Evolutionary conservation across 2,888 invertebrate genomes (phyloP).

Genomic region (Boloria selene): DNA sequence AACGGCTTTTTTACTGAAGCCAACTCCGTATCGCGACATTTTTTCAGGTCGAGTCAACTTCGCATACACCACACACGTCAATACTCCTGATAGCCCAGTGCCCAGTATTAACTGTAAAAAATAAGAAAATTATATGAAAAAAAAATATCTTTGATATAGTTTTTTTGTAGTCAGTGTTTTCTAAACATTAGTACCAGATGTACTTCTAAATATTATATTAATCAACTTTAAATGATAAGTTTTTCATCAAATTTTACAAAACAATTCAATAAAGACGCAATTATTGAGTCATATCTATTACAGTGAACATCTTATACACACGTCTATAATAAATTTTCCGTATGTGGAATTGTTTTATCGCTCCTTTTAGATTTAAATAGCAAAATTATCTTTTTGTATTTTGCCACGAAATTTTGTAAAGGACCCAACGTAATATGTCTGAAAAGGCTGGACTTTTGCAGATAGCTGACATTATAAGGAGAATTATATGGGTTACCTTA

Average conservation of each 20-base stretch:
- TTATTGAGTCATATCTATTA: too few relatives aligned
- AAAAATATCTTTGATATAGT: not conserved
- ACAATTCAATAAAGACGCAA: too few relatives aligned
- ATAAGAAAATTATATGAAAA: not conserved
- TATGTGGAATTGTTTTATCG: too few relatives aligned
- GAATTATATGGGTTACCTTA: too few relatives aligned
- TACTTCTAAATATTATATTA: too few relatives aligned
- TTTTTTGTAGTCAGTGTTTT: not conserved
- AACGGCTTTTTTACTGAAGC: constrained; percentile 90
- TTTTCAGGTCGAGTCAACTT: constrained; percentile 91
- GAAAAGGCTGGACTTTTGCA: too few relatives aligned
- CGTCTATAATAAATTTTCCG: too few relatives aligned
- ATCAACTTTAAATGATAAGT: too few relatives aligned
- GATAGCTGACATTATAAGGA: too few relatives aligned
- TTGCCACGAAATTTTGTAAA: not conserved
- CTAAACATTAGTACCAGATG: too few relatives aligned
- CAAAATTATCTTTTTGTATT: not conserved
- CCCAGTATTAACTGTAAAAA: constrained; percentile 69
- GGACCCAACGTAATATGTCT: not conserved
- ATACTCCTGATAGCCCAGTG: constrained; percentile 78
- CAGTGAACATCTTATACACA: too few relatives aligned
- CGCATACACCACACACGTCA: constrained; percentile 88
- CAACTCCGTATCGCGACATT: constrained; percentile 87
- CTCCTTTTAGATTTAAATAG: not conserved
- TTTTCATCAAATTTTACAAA: too few relatives aligned